phyloP scores from a whole-genome alignment of 92 coral and sea anemone genomes.

The Plumapathes pennacea region DNA sequence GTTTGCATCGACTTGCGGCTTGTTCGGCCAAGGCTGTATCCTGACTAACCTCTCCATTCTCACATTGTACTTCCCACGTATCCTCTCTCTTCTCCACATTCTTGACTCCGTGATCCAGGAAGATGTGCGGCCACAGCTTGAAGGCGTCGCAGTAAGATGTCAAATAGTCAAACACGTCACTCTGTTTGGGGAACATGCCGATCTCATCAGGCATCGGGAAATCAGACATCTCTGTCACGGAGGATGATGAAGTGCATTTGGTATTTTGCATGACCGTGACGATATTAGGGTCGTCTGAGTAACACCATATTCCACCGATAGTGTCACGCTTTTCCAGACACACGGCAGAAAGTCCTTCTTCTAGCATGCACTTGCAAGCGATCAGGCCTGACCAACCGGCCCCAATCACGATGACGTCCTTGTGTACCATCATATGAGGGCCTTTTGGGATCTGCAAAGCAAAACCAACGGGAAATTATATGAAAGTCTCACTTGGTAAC shows the following conservation, averaged over 20 bases:
- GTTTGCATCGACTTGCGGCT: too few relatives aligned
- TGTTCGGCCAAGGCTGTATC: too few relatives aligned
- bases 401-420: slow-evolving; percentile 71
- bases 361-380: slow-evolving; percentile 68
- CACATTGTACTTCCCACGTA: slow-evolving; percentile 57
- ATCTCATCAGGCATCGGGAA: slow-evolving; percentile 81
- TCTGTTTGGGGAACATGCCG: slow-evolving; percentile 75
- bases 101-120: slow-evolving; percentile 45
- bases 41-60: too few relatives aligned
- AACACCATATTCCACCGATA: slow-evolving; percentile 78
- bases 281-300: slow-evolving; percentile 66
- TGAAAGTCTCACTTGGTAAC: too few relatives aligned
- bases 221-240: slow-evolving; percentile 55
- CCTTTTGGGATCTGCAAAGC: too few relatives aligned
- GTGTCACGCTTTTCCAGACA: slow-evolving; percentile 71
- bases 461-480: too few relatives aligned
- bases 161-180: slow-evolving; percentile 56
- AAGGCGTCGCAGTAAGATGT: slow-evolving; percentile 66
- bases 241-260: slow-evolving; percentile 66
- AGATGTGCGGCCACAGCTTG: slow-evolving; percentile 54
- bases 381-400: slow-evolving; percentile 86
- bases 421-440: too few relatives aligned
- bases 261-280: slow-evolving; percentile 68
- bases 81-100: slow-evolving; percentile 41
- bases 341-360: slow-evolving; percentile 56